Evolutionary conservation across 2,888 invertebrate genomes (phyloP), one percentile per base, ranked within the genome.

Genomic region (Mechanitis messenoides): DNA sequence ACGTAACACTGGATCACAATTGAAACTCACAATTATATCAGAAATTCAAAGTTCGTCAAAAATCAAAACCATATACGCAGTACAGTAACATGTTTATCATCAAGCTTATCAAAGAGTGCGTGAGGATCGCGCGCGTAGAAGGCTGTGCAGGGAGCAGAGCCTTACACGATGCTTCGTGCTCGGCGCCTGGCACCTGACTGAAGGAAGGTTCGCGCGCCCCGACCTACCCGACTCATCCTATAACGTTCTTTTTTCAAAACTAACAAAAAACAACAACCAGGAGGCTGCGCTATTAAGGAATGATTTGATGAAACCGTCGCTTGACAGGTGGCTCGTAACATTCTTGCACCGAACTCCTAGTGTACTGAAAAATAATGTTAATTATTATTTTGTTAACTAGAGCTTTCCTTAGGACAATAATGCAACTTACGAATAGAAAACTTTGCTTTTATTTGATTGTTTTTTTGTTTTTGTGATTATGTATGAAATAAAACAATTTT

Each of bases 141-240:
- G 84, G 82, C 80, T 80, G 75, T 72, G 73, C 68, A 70, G 81
- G 69, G 70, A 61, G 59, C 58, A 38, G 64, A 63, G 61, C 61
- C 61, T 64, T 60, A 75, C 74, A 71, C 79, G 75, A 77, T 86
- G 85, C 80, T 84, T 78, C 81, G 82, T 83, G 85, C 71, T 76
- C 83, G 88, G 84, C 87, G 89, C 81, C 78, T 75, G 83, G 80
- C 89, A 88, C 89, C 87, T 86, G 87, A 88, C 89, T 89, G 87
- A 84, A 82, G 78, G 71, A 74, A 84, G 84, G 82, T 83, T 84
- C 81, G 81, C 83, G 84, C 86, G 85, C 84, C 85, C 83, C 87
- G 88, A 89, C 88, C 88, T 89, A 88, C 86, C 87, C 88, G 77
- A 89, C 79, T 81, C 76, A 74, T 78, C 80, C 77, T 76, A 78